Evolutionary conservation across 2,888 invertebrate genomes (phyloP).

Genomic region (Macrostomum cliftonense): DNA sequence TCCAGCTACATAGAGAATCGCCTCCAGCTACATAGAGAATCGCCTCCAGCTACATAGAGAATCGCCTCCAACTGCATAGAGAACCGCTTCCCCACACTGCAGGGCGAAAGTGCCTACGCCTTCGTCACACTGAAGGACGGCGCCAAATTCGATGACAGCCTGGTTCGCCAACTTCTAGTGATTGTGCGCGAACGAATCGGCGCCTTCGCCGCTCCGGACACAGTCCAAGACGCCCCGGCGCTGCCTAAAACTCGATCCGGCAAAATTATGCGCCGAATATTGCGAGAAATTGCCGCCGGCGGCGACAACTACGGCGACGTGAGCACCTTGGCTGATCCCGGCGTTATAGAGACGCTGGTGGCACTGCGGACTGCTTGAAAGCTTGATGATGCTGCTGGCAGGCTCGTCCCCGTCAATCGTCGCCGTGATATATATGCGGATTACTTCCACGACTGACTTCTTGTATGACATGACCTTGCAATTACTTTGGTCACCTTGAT

Average conservation of each 20-base stretch:
- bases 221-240: constrained; percentile 76
- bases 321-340: constrained; percentile 75
- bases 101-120: constrained; percentile 82
- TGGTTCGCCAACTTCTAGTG: constrained; percentile 1
- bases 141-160: background rate
- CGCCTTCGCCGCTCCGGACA: constrained; percentile 75
- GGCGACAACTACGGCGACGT: constrained; percentile 75
- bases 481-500: too few relatives aligned
- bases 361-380: constrained; percentile 15
- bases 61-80: too few relatives aligned
- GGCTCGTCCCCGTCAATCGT: too few relatives aligned
- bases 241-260: constrained; percentile 91
- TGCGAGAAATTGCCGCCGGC: constrained; percentile 74
- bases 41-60: too few relatives aligned
- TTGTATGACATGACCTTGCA: too few relatives aligned
- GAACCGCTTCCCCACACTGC: too few relatives aligned
- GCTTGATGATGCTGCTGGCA: too few relatives aligned
- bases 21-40: too few relatives aligned
- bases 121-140: constrained; percentile 56
- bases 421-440: too few relatives aligned
- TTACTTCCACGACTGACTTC: too few relatives aligned
- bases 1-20: too few relatives aligned
- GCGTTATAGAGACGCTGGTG: constrained; percentile 49
- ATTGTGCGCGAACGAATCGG: constrained; percentile 65
- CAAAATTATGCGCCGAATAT: constrained; percentile 85